Evolutionary conservation across 1,140 invertebrate genomes (phyloP).

Genomic region (Plodia interpunctella): DNA sequence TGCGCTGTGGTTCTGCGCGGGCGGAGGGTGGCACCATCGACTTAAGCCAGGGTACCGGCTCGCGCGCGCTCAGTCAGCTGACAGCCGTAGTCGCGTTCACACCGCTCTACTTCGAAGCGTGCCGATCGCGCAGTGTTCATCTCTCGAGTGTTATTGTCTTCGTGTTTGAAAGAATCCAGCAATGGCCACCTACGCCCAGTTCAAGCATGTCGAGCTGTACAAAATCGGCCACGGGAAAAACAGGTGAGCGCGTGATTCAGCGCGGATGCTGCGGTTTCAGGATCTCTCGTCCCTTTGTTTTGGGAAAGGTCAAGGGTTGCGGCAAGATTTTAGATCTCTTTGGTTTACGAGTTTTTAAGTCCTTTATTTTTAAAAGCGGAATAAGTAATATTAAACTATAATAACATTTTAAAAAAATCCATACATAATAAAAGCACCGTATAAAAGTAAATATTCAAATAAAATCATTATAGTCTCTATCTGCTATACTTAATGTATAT

Average conservation of each 20-base stretch:
- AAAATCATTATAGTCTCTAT: too few relatives aligned
- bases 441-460: too few relatives aligned
- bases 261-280: slow-evolving; percentile 36
- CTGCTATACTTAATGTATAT: too few relatives aligned
- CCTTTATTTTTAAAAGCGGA: too few relatives aligned
- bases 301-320: slow-evolving; percentile 38
- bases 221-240: slow-evolving; percentile 84
- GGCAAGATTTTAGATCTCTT: neutral
- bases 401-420: too few relatives aligned
- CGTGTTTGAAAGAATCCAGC: slow-evolving; percentile 38
- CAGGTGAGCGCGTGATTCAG: slow-evolving; percentile 69
- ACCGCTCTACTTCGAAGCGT: slow-evolving; percentile 33
- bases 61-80: slow-evolving; percentile 74
- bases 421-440: too few relatives aligned
- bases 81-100: slow-evolving; percentile 38
- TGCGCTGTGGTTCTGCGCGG: slow-evolving; percentile 64
- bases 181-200: slow-evolving; percentile 84
- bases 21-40: slow-evolving; percentile 69
- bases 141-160: slow-evolving; percentile 51
- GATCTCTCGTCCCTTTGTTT: slow-evolving; percentile 27
- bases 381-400: too few relatives aligned
- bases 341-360: neutral
- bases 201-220: slow-evolving; percentile 84
- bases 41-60: slow-evolving; percentile 62
- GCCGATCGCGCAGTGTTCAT: slow-evolving; percentile 50